phyloP scores from a whole-genome alignment of 64 coral and sea anemone genomes.

The Pocillopora verrucosa region DNA sequence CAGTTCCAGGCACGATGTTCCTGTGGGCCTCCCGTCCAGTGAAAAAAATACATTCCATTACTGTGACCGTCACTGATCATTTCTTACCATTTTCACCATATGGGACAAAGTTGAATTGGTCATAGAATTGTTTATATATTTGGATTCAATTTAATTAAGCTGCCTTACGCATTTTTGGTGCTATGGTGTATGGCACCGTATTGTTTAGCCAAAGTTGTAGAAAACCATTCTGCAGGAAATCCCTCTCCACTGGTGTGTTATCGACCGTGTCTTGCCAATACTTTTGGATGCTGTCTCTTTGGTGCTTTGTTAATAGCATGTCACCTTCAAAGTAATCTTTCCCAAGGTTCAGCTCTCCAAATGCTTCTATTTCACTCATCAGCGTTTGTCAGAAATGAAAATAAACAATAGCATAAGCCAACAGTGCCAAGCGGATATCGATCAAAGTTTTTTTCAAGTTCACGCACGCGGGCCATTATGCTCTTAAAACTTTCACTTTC shows the following conservation, averaged over 20 bases:
- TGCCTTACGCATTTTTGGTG: slow-evolving; percentile 52
- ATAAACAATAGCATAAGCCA: not conserved
- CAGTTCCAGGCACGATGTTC: too few relatives aligned
- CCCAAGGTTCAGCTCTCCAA: slow-evolving; percentile 30
- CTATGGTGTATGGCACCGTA: slow-evolving; percentile 49
- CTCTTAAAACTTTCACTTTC: too few relatives aligned
- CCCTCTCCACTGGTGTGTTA: slow-evolving; percentile 4
- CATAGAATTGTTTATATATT: not conserved
- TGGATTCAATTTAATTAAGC: not conserved
- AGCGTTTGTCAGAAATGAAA: not conserved
- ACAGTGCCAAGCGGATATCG: too few relatives aligned
- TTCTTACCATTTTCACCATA: too few relatives aligned
- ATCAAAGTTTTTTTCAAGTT: too few relatives aligned
- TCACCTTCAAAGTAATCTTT: slow-evolving; percentile 40
- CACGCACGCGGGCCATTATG: too few relatives aligned
- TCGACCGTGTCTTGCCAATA: not conserved
- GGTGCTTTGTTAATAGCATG: not conserved
- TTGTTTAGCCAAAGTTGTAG: slow-evolving; percentile 49
- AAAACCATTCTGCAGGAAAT: slow-evolving; percentile 33
- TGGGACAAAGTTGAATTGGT: not conserved
- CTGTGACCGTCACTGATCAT: too few relatives aligned
- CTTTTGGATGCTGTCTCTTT: not conserved
- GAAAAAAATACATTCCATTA: too few relatives aligned
- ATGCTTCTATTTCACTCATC: not conserved
- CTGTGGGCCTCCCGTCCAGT: too few relatives aligned